Evolutionary conservation across 1,140 invertebrate genomes (phyloP).

Genomic region (Nasonia vitripennis): DNA sequence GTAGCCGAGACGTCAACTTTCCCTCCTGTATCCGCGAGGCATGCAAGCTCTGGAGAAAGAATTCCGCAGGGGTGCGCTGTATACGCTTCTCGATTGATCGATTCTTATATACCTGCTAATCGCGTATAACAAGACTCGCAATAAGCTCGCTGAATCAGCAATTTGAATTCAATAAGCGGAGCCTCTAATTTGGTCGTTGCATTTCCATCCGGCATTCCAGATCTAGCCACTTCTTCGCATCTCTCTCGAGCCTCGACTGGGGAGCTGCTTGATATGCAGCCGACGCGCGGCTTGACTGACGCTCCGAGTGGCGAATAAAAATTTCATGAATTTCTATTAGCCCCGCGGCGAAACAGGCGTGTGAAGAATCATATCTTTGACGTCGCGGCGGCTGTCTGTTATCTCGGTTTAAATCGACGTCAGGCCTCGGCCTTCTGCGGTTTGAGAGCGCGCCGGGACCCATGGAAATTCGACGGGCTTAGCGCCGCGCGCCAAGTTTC

Average conservation of each 20-base stretch:
- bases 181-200: too few relatives aligned
- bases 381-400: neutral
- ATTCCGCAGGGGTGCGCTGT: too few relatives aligned
- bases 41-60: neutral
- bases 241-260: neutral
- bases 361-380: neutral
- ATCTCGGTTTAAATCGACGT: slow-evolving; percentile 31
- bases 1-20: neutral
- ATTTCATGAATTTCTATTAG: slow-evolving; percentile 76
- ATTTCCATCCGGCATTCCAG: neutral
- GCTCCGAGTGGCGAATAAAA: slow-evolving; percentile 74
- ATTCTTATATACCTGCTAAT: too few relatives aligned
- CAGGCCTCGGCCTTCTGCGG: slow-evolving; percentile 9
- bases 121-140: too few relatives aligned
- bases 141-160: too few relatives aligned
- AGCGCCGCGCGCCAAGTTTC: slow-evolving; percentile 66
- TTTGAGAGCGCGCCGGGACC: slow-evolving; percentile 39
- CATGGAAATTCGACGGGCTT: slow-evolving; percentile 65
- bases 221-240: neutral
- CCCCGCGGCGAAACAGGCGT: slow-evolving; percentile 49
- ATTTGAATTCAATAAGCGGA: too few relatives aligned
- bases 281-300: slow-evolving; percentile 71
- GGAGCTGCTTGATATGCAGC: slow-evolving; percentile 71
- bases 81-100: too few relatives aligned
- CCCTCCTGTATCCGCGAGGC: too few relatives aligned